Evolutionary conservation across 1,140 invertebrate species (phyloP), one percentile per base, ranked within the genome.

Genomic region (Penaeus indicus): DNA sequence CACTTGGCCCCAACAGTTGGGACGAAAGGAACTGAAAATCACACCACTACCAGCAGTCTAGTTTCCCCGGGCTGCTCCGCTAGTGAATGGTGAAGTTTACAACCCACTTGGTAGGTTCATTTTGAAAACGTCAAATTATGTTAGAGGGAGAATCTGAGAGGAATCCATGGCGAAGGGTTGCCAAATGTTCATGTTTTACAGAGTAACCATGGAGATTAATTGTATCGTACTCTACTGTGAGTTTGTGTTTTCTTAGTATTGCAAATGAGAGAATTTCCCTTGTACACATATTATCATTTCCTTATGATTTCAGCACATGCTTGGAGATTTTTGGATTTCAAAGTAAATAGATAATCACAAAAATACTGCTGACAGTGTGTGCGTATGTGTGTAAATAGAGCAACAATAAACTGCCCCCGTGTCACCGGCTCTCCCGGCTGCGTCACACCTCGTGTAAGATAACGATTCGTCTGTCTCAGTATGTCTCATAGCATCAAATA

Each of bases 401-500:
- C 86, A 88, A 88, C 86, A 88, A 88, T 69, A 69, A 88, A 88
- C 86, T 88, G 86, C 86, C 86, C 86, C 25, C 67, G 86, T 88
- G 86, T 88, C 38, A 77, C 86, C 81, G 62, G 86, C 86, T 88
- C 42, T 38, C 82, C 61, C 62, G 84, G 86, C 86, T 88, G 80
- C 63, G 86, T 63, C 77, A 88, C 86, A 83, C 86, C 72, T 19
- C 77, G 32, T 88, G 86, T 88, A 82, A 88, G 67, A 88, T 88
- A 88, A 75, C 84, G 77, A 84, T 88, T 81, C 75, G 38, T 88
- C 86, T 88, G 86, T 88, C 86, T 88, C 86, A 88, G 86, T 81
- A 88, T 88, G 80, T 88, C 86, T 88, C 86, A 88, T 84, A 88
- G 86, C 72, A 88, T 88, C 85, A 88, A 88, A 88, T 88, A 88